Base-by-base conservation (phyloP, 1,140 invertebrate genomes). In the Ctenoplectra terminalis region DNA sequence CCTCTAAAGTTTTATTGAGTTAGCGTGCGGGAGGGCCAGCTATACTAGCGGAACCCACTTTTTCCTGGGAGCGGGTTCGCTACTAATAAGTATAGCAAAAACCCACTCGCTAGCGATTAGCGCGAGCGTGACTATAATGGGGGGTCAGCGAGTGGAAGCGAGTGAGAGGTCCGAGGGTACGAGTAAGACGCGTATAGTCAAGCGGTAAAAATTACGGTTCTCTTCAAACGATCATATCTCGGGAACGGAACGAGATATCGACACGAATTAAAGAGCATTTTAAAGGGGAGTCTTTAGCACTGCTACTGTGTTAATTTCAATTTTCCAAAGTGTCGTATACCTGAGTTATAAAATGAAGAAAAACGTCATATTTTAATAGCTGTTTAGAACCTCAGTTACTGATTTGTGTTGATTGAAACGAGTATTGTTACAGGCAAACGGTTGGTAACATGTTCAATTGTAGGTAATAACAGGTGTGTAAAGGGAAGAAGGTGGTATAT, bases 321-420 rank as follows among this genome's bases (percentile, higher is more conserved):
- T 13, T n/a, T 4, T 13, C 17, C 6, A 1, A 0, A 0, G 9
- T 20, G 20, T 13, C 9, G 8, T 2, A 23, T 0, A 17, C 3
- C 1, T 13, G 31, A 37, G 9, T 4, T 61, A 1, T 20, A n/a
- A 11, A 4, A 4, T 4, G 9, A 3, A 9, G 1, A 63, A 63
- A 2, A 64, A 7, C 2, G n/a, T n/a, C 7, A 20, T 11, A n/a
- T 37, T 37, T 63, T 23, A 2, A 6, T 63, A 5, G 40, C n/a
- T 8, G 20, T 40, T n/a, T 7, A 1, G 1, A 0, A 23, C 0
- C 5, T 61, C 9, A 20, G 1, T 23, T 9, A 15, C 20, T 37
- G 1, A 5, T 40, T 15, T 23, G 40, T 6, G 2, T 15, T 26
- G n/a, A 9, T 40, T 26, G 0, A 40, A 40, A 40, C 31, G 6